Evolutionary conservation across 2,888 invertebrate species (phyloP), one percentile per base, ranked within the genome.

Genomic region (Schizaphis graminum): DNA sequence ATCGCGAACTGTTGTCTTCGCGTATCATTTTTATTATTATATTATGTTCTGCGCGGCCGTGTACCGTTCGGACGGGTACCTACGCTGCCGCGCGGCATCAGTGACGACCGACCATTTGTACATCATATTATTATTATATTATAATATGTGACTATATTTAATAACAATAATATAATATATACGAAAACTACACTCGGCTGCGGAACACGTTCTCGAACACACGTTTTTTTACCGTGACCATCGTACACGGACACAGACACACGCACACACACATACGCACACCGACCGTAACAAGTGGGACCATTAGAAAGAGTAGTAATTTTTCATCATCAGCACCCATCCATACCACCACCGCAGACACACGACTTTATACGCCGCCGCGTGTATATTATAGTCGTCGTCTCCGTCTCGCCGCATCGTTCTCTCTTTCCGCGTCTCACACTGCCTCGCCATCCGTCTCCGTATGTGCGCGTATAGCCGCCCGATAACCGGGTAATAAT

Each of bases 251-350:
- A 47, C 67, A 77, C 21, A 44, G 53, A 84, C 44, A 92, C 77
- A 89, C 44, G 35, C 67, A 88, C 21, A 44, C 77, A 84, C 44
- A 86, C 84, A 3, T 3, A 67, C 87, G 49, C 67, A 77, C 57
- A 1, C 61, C 56, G 90, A 49, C 84, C 57, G 90, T 91, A 94
- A 94, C 94, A 94, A 94, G 94, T 91, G 90, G 91, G 61, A 91
- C 94, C 94, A 91, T 94, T 94, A 94, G 94, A 91, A 91, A 86
- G 61, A 94, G 91, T 91, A 94, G 91, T 91, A 91, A 94, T 94
- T 94, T 94, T 94, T 94, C 94, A 94, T 94, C 94, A 91, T 94
- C 94, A 94, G 94, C 94, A 67, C 61, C 94, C 94, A 47, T 92
- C 93, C 94, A 49, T 90, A 57, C 84, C 49, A 44, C 47, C 61